Conservation (phyloP, 2,113 vertebrate species). For the Notothenia rossii region DNA sequence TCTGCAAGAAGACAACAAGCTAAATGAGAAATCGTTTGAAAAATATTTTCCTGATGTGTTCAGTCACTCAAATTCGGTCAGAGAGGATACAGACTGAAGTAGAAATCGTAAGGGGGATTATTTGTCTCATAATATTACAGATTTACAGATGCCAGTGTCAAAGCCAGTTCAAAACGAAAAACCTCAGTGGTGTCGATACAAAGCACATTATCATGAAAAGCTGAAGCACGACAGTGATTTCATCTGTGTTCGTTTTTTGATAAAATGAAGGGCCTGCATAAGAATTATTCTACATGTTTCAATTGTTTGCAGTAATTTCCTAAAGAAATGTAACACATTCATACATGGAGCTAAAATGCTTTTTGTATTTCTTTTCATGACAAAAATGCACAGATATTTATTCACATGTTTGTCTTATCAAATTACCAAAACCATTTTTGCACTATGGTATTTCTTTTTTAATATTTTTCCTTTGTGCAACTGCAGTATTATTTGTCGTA, state of each 20-base stretch:
- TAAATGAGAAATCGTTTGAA: slow-evolving; percentile 77
- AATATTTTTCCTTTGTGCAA: slow-evolving; percentile 13
- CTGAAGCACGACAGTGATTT: background rate
- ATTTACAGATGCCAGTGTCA: slow-evolving; percentile 37
- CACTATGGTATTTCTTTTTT: slow-evolving; percentile 1
- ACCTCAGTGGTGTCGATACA: slow-evolving; percentile 10
- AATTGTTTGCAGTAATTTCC: background rate
- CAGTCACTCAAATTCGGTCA: slow-evolving; percentile 63
- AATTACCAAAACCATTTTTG: slow-evolving; percentile 3
- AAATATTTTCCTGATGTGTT: slow-evolving; percentile 63
- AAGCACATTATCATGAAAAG: background rate
- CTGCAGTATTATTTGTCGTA: slow-evolving; percentile 20
- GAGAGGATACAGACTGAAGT: slow-evolving; percentile 28
- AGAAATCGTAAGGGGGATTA: slow-evolving; percentile 27
- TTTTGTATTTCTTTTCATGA: background rate
- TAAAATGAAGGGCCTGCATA: background rate
- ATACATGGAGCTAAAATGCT: background rate
- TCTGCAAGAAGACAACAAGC: slow-evolving; percentile 73
- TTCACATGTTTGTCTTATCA: background rate
- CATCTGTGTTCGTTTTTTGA: background rate
- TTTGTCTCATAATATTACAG: slow-evolving; percentile 52
- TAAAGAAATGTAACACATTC: background rate
- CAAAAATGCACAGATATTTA: background rate
- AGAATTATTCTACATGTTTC: background rate
- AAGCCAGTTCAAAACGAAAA: slow-evolving; percentile 7